Evolutionary conservation across 2,113 vertebrate species (phyloP), one percentile per base, ranked within the genome.

Genomic region (Orientallactaga bullata): DNA sequence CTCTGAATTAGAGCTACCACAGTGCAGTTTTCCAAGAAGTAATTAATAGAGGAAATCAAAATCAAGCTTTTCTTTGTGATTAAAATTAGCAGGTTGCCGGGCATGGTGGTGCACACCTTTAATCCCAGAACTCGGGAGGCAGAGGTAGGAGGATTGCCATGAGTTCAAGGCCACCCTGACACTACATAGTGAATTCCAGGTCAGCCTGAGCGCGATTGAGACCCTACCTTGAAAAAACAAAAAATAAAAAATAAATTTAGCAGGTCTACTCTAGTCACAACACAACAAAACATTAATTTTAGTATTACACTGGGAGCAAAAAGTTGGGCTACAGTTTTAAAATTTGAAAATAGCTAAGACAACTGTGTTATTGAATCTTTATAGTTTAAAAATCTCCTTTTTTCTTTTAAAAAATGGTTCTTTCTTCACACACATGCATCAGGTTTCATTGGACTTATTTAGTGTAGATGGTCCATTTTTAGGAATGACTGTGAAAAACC

Each of bases 41-140:
- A 93, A 90, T 81, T 82, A 85, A 63, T 72, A 80, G 42, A 76
- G 12, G 37, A 91, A 95, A 91, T 85, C 20, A 79, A 88, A 95
- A 78, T 2, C 78, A 83, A 58, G 74, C 74, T 91, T 51, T 85
- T 84, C 68, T 93, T 85, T 85, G 51, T 74, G 42, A 89, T 94
- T 91, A 82, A 96, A 79, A 61, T 74, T 89, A 90, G 68, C 35
- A 73, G 20, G 35, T 72, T n/a, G n/a, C n/a, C n/a, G n/a, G n/a
- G n/a, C n/a, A n/a, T n/a, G n/a, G n/a, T n/a, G n/a, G n/a, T n/a
- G n/a, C n/a, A n/a, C n/a, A n/a, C n/a, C n/a, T n/a, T n/a, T n/a
- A n/a, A n/a, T n/a, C n/a, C n/a, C n/a, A n/a, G n/a, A n/a, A n/a
- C n/a, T n/a, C n/a, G n/a, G n/a, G n/a, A n/a, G n/a, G n/a, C n/a